phyloP scores from a whole-genome alignment of 2,797 vertebrate species.

The Anableps anableps region DNA sequence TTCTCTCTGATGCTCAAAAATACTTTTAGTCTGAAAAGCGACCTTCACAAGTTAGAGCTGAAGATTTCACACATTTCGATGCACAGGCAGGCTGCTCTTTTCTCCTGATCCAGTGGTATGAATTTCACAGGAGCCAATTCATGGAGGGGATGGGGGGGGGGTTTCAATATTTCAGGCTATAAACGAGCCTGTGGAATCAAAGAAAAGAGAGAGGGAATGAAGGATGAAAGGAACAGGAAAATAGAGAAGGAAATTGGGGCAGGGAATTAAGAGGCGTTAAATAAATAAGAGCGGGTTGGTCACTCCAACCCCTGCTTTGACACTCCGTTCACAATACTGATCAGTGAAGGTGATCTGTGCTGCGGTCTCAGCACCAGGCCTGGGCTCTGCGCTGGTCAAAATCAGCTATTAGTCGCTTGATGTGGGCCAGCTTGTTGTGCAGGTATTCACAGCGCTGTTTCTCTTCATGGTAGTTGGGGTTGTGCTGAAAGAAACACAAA shows the following conservation, averaged over 20 bases:
- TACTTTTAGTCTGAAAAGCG: conserved; percentile 69
- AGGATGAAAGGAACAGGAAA: conserved; percentile 34
- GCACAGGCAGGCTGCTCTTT: conserved; percentile 65
- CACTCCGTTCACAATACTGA: conserved; percentile 69
- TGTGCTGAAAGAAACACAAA: conserved; percentile 74
- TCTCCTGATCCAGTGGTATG: conserved; percentile 62
- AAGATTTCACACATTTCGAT: conserved; percentile 49
- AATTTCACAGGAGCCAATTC: conserved; percentile 55
- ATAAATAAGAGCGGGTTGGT: conserved; percentile 68
- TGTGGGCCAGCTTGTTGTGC: conserved; percentile 92
- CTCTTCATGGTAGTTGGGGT: conserved; percentile 87
- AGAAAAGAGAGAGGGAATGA: conserved; percentile 65
- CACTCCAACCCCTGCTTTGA: conserved; percentile 51
- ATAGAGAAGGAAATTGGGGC: conserved; percentile 44
- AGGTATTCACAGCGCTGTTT: conserved; percentile 91
- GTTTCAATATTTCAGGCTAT: conserved; percentile 56
- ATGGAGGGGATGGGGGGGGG: conserved; percentile 3
- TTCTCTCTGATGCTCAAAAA: conserved; percentile 80
- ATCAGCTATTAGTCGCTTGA: conserved; percentile 90
- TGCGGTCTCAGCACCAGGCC: conserved; percentile 78
- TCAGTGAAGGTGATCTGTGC: conserved; percentile 45
- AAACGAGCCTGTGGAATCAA: conserved; percentile 71
- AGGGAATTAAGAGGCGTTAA: conserved; percentile 58
- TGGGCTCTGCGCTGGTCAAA: conserved; percentile 88
- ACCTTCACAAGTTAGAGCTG: conserved; percentile 69